Evolutionary conservation across 2,888 invertebrate genomes (phyloP).

Genomic region (Hydrotaea cyrtoneurina): DNA sequence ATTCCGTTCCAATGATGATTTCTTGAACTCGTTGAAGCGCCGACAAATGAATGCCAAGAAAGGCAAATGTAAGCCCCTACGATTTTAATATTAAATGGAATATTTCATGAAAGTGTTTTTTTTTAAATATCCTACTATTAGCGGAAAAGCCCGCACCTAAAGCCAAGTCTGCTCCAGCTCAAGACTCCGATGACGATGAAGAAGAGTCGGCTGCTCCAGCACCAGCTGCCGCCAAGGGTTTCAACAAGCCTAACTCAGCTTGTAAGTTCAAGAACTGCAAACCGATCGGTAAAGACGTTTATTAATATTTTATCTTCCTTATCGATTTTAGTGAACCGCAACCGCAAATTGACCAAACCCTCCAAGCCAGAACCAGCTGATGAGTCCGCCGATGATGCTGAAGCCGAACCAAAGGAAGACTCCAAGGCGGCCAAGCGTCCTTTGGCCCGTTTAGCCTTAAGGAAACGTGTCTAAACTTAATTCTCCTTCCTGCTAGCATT

Average conservation of each 20-base stretch:
- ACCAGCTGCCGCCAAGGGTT: slow-evolving; percentile 74
- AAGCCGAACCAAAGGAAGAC: slow-evolving; percentile 76
- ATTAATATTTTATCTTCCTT: slow-evolving; percentile 11
- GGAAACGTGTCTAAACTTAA: slow-evolving; percentile 76
- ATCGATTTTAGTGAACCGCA: slow-evolving; percentile 75
- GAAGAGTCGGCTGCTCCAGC: slow-evolving; percentile 70
- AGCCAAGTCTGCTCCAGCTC: slow-evolving; percentile 69
- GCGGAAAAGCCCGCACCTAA: slow-evolving; percentile 76
- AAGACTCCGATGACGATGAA: slow-evolving; percentile 72
- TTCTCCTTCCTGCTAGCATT: not conserved
- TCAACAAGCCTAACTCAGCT: slow-evolving; percentile 75
- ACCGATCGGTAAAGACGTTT: not conserved
- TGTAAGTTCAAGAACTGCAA: slow-evolving; percentile 72
- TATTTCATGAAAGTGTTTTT: not conserved
- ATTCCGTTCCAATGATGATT: slow-evolving; percentile 89
- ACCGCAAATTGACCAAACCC: slow-evolving; percentile 75
- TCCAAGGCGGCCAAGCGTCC: slow-evolving; percentile 77
- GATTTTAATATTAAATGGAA: not conserved
- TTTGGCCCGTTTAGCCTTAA: slow-evolving; percentile 76
- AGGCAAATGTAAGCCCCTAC: slow-evolving; percentile 80
- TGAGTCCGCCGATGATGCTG: slow-evolving; percentile 76
- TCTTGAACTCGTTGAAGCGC: slow-evolving; percentile 87
- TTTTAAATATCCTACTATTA: slow-evolving; percentile 29
- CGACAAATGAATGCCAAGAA: slow-evolving; percentile 86
- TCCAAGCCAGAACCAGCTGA: slow-evolving; percentile 73